phyloP scores from a whole-genome alignment of 2,888 invertebrate species.

The Mellilla xanthometata region DNA sequence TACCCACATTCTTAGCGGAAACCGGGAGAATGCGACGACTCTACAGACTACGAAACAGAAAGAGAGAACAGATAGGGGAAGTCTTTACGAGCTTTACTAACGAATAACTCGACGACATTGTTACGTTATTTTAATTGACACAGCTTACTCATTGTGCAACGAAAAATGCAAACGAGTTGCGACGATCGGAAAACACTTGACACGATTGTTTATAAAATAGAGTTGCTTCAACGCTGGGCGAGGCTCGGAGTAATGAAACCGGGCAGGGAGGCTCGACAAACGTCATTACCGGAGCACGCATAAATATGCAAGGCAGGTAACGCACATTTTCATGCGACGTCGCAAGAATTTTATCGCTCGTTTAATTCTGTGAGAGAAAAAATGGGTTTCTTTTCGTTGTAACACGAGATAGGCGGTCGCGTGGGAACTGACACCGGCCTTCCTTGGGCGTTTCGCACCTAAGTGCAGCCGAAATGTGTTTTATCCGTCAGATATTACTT shows the following conservation, averaged over 20 bases:
- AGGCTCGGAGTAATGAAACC: slow-evolving; percentile 72
- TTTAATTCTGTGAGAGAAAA: slow-evolving; percentile 79
- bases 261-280: slow-evolving; percentile 69
- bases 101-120: slow-evolving; percentile 45
- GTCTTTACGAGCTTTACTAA: slow-evolving; percentile 51
- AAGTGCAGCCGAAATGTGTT: slow-evolving; percentile 76
- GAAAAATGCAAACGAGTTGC: slow-evolving; percentile 63
- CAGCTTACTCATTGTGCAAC: slow-evolving; percentile 50
- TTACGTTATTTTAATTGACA: slow-evolving; percentile 59
- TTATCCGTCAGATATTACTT: slow-evolving; percentile 75
- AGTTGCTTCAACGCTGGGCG: slow-evolving; percentile 50
- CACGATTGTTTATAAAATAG: slow-evolving; percentile 69
- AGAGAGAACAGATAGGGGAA: slow-evolving; percentile 41
- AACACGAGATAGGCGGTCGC: slow-evolving; percentile 70
- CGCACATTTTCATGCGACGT: slow-evolving; percentile 83
- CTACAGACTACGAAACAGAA: slow-evolving; percentile 33
- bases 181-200: slow-evolving; percentile 67
- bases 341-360: slow-evolving; percentile 81
- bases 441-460: slow-evolving; percentile 59
- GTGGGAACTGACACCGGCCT: slow-evolving; percentile 72
- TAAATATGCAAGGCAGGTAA: slow-evolving; percentile 83
- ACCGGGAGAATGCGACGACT: slow-evolving; percentile 43
- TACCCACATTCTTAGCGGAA: slow-evolving; percentile 68
- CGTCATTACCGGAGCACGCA: slow-evolving; percentile 79
- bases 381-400: slow-evolving; percentile 73